phyloP scores from a whole-genome alignment of 2,888 invertebrate genomes.

The Drosophila nr. fundita region DNA sequence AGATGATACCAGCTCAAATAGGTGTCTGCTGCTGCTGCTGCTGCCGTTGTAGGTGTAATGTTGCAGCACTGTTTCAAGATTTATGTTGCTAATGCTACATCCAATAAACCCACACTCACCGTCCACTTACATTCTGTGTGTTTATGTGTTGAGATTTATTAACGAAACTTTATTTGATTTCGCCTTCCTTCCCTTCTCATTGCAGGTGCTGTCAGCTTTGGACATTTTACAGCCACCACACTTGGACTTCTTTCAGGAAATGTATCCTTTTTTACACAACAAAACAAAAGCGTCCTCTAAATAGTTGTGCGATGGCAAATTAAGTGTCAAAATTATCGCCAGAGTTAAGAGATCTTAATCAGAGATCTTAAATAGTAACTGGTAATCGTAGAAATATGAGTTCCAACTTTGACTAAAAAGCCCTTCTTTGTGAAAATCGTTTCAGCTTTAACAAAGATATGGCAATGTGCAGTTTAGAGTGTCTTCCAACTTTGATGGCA shows the following conservation, averaged over 20 bases:
- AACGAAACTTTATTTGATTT: conserved; percentile 33
- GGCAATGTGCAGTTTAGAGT: no score
- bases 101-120: conserved; percentile 44
- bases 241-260: conserved; percentile 99
- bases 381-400: not conserved
- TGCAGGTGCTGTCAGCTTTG: conserved; percentile 97
- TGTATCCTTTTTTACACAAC: conserved; percentile 93
- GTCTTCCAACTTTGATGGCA: not conserved
- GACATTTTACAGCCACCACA: conserved; percentile 99
- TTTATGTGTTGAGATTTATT: conserved; percentile 44
- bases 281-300: conserved; percentile 14
- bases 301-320: not conserved
- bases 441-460: not conserved
- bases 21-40: conserved; percentile 6
- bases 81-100: conserved; percentile 57
- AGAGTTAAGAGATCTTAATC: not conserved
- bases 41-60: conserved; percentile 35
- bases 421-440: not conserved
- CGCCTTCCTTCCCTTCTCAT: conserved; percentile 39
- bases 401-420: no score
- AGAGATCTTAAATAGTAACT: not conserved
- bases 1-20: conserved; percentile 29
- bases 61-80: conserved; percentile 50
- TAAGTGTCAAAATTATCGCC: not conserved
- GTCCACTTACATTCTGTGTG: conserved; percentile 30